Evolutionary conservation across 2,888 invertebrate species (phyloP), one percentile per base, ranked within the genome.

Genomic region (Galerucella nymphaeae): DNA sequence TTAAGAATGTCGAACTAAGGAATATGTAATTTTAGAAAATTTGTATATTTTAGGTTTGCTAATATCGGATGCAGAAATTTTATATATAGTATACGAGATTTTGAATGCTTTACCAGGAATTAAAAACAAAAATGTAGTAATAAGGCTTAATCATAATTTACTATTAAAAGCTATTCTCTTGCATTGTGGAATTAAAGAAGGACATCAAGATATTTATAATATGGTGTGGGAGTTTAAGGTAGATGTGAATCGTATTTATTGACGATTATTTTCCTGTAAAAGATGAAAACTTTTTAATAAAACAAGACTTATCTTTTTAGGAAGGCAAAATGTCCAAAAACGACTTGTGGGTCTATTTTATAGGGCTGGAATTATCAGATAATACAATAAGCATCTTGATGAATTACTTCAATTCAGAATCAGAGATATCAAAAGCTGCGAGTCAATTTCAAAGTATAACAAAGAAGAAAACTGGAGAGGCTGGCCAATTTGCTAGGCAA

Each of bases 31-130:
- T 30, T 30, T 30, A 4, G 30, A 30, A 41, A 63, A 48, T 53
- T 20, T 66, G 16, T 38, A 38, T 75, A 48, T 82, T 84, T 69
- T 79, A 90, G 92, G 90, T 72, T 91, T 92, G 78, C 87, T 94
- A 42, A 90, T 96, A 86, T 90, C 93, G 0, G 97, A 98, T 83
- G 96, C 96, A 0, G 98, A 98, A 84, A 86, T 97, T 0, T 86
- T 98, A 11, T 91, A 92, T 1, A 90, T 96, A 0, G 92, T 93
- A 0, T 92, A 91, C 84, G 93, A 95, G 85, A 90, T 95, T 58
- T 88, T 93, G 58, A 90, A 90, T 69, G 91, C 92, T 81, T 89
- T 95, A 77, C 91, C 93, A 0, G 88, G 88, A 6, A 84, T 93
- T 2, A 88, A 90, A 70, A 90, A 90, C 48, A 89, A 92, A 55